These are phyloP conservation scores for Stigmatopora nigra DNA, from an alignment of 2,113 vertebrate genomes.

Conservation along the genomic window DNA sequence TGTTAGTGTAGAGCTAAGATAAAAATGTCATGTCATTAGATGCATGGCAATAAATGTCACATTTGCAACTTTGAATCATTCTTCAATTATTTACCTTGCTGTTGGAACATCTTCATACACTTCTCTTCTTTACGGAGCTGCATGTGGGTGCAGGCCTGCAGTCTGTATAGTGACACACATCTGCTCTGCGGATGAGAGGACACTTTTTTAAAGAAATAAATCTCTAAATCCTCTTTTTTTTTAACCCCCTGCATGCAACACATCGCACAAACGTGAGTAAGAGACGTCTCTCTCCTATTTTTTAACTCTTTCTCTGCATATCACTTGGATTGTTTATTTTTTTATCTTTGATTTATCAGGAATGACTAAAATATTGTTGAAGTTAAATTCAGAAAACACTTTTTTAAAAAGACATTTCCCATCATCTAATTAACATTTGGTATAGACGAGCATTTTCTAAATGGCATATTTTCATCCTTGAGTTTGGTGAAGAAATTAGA, in stretches of 20 bases:
- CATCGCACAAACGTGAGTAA: slow-evolving; percentile 58
- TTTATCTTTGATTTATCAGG: too few species aligned
- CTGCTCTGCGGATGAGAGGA: slow-evolving; percentile 57
- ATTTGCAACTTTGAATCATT: not conserved
- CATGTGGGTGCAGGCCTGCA: slow-evolving; percentile 27
- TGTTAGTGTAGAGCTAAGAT: not conserved
- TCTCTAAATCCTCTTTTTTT: slow-evolving; percentile 59
- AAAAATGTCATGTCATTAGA: not conserved
- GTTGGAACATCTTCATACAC: not conserved
- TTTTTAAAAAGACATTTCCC: not conserved
- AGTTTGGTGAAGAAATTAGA: slow-evolving; percentile 19
- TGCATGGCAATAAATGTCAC: not conserved
- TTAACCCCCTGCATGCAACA: slow-evolving; percentile 26
- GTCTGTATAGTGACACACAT: slow-evolving; percentile 46
- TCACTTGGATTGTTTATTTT: not conserved
- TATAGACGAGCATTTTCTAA: not conserved
- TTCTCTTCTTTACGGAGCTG: slow-evolving; percentile 1
- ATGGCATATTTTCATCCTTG: not conserved
- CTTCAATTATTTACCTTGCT: not conserved
- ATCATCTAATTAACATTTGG: too few species aligned
- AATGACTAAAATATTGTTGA: not conserved
- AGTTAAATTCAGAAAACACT: not conserved
- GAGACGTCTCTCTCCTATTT: slow-evolving; percentile 10
- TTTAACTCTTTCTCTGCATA: not conserved
- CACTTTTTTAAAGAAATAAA: slow-evolving; percentile 70